Evolutionary conservation across 2,888 invertebrate species (phyloP), one percentile per base, ranked within the genome.

Genomic region (Diabrotica balteata): DNA sequence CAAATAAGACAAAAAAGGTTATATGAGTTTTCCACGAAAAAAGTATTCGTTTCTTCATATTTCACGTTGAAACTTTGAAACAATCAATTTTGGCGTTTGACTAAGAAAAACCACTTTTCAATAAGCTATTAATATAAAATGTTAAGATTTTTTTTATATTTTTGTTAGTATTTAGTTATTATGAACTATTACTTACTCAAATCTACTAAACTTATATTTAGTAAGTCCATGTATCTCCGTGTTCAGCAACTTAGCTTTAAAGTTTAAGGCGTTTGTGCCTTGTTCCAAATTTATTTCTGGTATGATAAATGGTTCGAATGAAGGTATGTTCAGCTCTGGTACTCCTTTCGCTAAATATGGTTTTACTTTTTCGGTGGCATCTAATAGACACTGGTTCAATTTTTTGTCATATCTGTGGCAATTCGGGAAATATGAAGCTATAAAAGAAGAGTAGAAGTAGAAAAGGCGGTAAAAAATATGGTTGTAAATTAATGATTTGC

Each of bases 311-410:
- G 82, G 82, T 6, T 83, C 82, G 11, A 83, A 71, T 8, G 79
- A 57, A 6, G 80, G 78, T 5, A 84, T 59, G 57, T 76, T 76
- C 72, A 84, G 70, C 67, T 81, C 80, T 7, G 81, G 81, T 52
- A 82, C 75, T 7, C 82, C 83, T 69, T 77, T 80, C 50, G 74
- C 73, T 17, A 82, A 66, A 65, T 72, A 73, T 0, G 81, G 79
- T 45, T 71, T 72, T 6, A 81, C 67, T 17, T 69, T 67, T 57
- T 79, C 74, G 7, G 80, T 72, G 9, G 79, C 78, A 7, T 79
- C 74, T 10, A 78, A 43, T 49, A 80, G 72, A 66, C 82, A 82
- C 54, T 78, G 68, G 53, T 75, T 77, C 10, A 81, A 61, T 17
- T 80, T 73, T 17, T 80, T 79, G 62, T 79, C 79, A 67, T 65